These are phyloP conservation scores for Ceratina australensis DNA, from an alignment of 1,140 invertebrate species.

Conservation along the genomic window DNA sequence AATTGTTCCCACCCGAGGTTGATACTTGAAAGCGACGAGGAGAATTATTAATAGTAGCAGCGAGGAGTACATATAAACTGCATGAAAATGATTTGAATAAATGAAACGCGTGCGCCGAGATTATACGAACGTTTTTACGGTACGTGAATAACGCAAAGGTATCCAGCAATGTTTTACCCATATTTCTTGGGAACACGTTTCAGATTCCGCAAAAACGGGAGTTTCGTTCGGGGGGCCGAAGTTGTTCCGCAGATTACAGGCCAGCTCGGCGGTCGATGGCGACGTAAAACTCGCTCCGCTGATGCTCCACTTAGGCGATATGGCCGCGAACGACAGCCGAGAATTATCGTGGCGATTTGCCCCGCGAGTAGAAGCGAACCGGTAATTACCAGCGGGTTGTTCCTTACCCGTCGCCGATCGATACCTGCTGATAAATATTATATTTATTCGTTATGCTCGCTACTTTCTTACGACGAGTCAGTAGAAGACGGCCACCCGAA, in stretches of 20 bases:
- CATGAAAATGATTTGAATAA: too few species aligned
- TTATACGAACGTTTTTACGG: too few species aligned
- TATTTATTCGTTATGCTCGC: background rate
- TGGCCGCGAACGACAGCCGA: slow-evolving; percentile 27
- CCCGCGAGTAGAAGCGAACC: slow-evolving; percentile 21
- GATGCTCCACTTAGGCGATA: slow-evolving; percentile 22
- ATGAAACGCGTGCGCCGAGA: too few species aligned
- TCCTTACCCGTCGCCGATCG: slow-evolving; percentile 6
- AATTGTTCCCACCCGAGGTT: too few species aligned
- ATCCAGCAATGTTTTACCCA: background rate
- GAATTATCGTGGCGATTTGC: slow-evolving; percentile 39
- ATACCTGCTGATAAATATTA: slow-evolving; percentile 33
- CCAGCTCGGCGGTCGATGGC: background rate
- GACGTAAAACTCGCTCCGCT: background rate
- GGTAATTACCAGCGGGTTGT: slow-evolving; percentile 38
- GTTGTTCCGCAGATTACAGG: background rate
- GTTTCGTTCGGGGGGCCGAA: background rate
- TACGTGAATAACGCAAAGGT: background rate
- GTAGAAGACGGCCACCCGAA: background rate
- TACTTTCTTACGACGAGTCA: slow-evolving; percentile 12
- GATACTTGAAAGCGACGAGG: too few species aligned
- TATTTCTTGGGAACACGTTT: background rate
- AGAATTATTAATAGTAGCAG: too few species aligned
- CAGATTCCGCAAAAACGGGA: background rate
- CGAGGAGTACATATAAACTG: too few species aligned